Percentiles rank a stretch among this genome's conserved stretches.
These are phyloP conservation scores for Drosophila tsacasi DNA, from an alignment of 1,140 invertebrate species.

Conservation along the genomic window DNA sequence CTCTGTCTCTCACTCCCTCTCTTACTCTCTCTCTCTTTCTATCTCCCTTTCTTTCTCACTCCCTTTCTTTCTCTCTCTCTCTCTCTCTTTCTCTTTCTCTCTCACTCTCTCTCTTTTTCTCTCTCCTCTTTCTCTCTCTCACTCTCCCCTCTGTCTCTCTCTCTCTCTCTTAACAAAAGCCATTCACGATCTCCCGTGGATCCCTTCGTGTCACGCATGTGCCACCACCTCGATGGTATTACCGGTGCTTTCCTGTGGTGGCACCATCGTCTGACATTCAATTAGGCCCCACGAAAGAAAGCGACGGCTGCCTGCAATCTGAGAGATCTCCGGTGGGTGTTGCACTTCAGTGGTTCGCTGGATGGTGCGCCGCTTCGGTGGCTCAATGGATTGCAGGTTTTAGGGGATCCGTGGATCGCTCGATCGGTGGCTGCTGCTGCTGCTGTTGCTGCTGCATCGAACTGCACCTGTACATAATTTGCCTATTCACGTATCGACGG, in stretches of 20 bases:
- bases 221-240: background rate
- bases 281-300: slow-evolving; percentile 61
- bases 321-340: slow-evolving; percentile 63
- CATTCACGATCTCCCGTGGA: background rate
- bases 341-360: slow-evolving; percentile 53
- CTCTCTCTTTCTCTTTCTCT: background rate
- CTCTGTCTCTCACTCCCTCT: background rate
- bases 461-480: slow-evolving; percentile 74
- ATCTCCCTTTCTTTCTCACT: too few species aligned
- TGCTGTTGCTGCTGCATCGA: slow-evolving; percentile 22
- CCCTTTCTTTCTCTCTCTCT: background rate
- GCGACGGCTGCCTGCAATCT: slow-evolving; percentile 59
- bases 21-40: background rate
- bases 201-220: slow-evolving; percentile 26
- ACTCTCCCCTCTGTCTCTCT: too few species aligned
- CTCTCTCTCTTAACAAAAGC: background rate
- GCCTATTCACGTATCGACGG: slow-evolving; percentile 69
- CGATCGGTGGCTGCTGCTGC: slow-evolving; percentile 30
- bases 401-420: slow-evolving; percentile 8
- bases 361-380: slow-evolving; percentile 30
- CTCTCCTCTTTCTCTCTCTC: too few species aligned
- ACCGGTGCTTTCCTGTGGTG: slow-evolving; percentile 20
- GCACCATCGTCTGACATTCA: slow-evolving; percentile 63
- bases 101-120: too few species aligned
- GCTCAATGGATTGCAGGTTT: slow-evolving; percentile 27